These are phyloP conservation scores for Antrozous pallidus DNA, from an alignment of 2,797 vertebrate species.

Conservation along the genomic window DNA sequence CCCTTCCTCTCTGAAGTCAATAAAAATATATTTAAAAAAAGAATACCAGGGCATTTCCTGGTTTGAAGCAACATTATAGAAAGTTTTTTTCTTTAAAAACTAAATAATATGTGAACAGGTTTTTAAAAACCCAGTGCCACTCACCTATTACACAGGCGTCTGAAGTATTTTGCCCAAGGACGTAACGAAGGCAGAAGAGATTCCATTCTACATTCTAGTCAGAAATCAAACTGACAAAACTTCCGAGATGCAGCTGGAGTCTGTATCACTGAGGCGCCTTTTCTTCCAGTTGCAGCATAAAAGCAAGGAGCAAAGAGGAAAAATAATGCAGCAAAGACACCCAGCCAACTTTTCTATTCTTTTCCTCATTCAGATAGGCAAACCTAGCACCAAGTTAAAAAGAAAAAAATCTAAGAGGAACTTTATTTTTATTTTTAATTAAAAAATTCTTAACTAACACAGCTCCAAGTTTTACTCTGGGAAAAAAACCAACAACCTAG, in stretches of 20 bases:
- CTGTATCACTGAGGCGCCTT: not conserved
- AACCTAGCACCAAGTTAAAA: not conserved
- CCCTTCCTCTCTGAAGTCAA: too few species aligned
- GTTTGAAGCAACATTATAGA: not conserved
- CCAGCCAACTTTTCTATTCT: not conserved
- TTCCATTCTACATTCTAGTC: not conserved
- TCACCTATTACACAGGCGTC: not conserved
- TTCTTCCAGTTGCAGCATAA: not conserved
- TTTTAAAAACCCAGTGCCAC: conserved; percentile 28
- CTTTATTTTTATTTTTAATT: not conserved
- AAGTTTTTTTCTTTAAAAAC: conserved; percentile 37
- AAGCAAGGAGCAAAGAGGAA: not conserved
- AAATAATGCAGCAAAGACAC: not conserved
- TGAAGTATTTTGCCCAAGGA: not conserved
- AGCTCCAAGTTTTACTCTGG: not conserved
- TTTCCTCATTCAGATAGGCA: not conserved
- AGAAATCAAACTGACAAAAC: not conserved
- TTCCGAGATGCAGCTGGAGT: not conserved
- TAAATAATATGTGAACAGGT: not conserved
- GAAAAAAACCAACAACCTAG: not conserved
- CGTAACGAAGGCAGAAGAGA: not conserved
- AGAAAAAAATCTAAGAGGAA: not conserved
- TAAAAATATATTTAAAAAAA: too few species aligned
- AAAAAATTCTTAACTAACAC: not conserved
- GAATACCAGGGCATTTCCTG: not conserved